phyloP scores from a whole-genome alignment of 2,113 vertebrate species.

The Erpornis zantholeuca region DNA sequence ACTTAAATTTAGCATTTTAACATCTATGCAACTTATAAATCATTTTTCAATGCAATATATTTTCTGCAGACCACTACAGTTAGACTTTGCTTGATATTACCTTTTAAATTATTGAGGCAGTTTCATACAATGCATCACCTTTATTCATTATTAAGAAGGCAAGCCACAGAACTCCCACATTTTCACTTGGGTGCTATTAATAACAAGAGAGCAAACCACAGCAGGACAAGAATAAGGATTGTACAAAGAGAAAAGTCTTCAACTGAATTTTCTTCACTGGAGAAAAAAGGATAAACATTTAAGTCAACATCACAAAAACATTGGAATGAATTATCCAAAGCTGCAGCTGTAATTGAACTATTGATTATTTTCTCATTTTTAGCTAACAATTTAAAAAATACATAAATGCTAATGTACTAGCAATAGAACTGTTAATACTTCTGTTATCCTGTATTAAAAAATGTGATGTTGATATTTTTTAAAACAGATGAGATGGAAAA shows the following conservation, averaged over 20 bases:
- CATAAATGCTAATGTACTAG: not conserved
- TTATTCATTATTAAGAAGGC: slow-evolving; percentile 73
- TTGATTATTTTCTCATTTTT: not conserved
- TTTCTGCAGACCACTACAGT: slow-evolving; percentile 52
- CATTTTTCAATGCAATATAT: slow-evolving; percentile 16
- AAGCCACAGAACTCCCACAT: slow-evolving; percentile 46
- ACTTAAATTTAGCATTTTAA: slow-evolving; percentile 40
- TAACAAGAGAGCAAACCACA: slow-evolving; percentile 6
- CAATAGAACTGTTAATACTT: not conserved
- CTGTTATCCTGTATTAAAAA: not conserved
- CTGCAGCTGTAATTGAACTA: not conserved
- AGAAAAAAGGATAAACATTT: not conserved
- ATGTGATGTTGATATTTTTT: not conserved
- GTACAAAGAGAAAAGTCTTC: not conserved
- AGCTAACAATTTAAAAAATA: not conserved
- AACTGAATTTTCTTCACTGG: not conserved
- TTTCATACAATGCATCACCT: slow-evolving; percentile 67
- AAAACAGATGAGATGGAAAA: not conserved
- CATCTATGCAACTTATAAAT: slow-evolving; percentile 16
- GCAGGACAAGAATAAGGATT: not conserved
- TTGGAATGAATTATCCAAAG: not conserved
- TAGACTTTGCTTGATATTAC: slow-evolving; percentile 63
- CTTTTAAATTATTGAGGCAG: slow-evolving; percentile 68
- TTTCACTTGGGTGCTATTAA: slow-evolving; percentile 49
- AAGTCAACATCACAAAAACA: not conserved